Evolutionary conservation across 2,113 vertebrate genomes (phyloP), one percentile per base, ranked within the genome.

Genomic region (Sinosuthora webbiana): DNA sequence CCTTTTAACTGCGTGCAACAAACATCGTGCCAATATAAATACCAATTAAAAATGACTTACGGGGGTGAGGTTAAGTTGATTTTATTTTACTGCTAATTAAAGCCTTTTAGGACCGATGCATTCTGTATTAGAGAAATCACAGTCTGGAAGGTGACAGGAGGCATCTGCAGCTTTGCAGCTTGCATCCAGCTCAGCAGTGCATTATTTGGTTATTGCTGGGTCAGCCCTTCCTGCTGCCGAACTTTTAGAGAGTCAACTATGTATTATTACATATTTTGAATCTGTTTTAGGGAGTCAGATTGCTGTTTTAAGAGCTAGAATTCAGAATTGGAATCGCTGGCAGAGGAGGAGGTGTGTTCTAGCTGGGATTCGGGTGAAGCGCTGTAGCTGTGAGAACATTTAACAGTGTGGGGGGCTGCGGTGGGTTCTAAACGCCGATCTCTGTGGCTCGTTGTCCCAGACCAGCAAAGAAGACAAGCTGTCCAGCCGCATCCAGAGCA

Each of bases 401-500:
- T 37, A n/a, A 12, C 16, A 13, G n/a, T 19, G 14, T 6, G 3
- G 0, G 18, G 42, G 49, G 44, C 5, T 65, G 27, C 10, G 24
- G 0, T 35, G 7, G 31, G 19, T 83, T 94, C 93, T 47, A 37
- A 94, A 68, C 23, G 1, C 5, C 7, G 13, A 0, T 31, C 74
- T 79, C 7, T 35, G 5, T 31, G 62, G 5, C 35, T 71, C 64
- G 0, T 93, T 92, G 95, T 95, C 95, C 28, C 97, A 99, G 99
- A 98, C 99, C 89, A 99, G 99, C 97, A 99, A 99, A 96, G 99
- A 99, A 98, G 99, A 99, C 98, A 99, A 99, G 97, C 98, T 99
- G 91, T 99, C 99, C 47, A 99, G 98, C 97, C 99, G 99, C 94
- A 99, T 99, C 97, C 99, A 99, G 98, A 99, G 99, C 98, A 99